A percentile compares a stretch with the other conserved stretches of the same genome.
Evolutionary conservation across 2,113 vertebrate species (phyloP).

Genomic region (Sakesphorus luctuosus): DNA sequence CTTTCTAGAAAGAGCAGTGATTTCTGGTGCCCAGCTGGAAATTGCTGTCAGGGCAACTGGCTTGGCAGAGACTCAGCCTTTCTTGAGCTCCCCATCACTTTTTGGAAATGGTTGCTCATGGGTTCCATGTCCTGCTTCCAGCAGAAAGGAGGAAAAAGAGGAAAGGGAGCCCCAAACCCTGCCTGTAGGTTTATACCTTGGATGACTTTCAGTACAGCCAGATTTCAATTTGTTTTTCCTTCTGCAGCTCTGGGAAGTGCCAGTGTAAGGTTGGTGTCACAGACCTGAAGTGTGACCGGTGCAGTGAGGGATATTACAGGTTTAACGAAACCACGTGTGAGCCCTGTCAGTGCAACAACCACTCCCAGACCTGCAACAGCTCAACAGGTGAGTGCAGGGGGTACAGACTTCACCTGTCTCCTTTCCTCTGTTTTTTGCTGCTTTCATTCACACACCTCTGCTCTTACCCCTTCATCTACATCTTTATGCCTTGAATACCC

Average conservation of each 20-base stretch:
- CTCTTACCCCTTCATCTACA: neutral
- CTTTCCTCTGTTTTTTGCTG: neutral
- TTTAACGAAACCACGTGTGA: constrained; percentile 55
- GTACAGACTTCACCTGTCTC: neutral
- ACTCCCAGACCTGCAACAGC: constrained; percentile 67
- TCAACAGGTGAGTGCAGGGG: constrained; percentile 69
- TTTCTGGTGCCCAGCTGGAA: neutral
- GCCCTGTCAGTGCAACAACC: constrained; percentile 75
- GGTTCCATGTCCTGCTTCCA: neutral
- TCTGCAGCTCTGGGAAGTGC: constrained; percentile 75
- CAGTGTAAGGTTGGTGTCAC: constrained; percentile 72
- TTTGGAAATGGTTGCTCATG: neutral
- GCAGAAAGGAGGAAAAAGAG: neutral
- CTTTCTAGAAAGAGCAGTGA: neutral
- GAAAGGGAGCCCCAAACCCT: neutral
- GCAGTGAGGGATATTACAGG: constrained; percentile 71
- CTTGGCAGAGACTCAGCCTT: neutral
- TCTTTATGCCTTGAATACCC: neutral
- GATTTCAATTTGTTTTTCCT: neutral
- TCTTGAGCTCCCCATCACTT: neutral
- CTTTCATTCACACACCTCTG: neutral
- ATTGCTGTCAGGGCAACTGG: neutral
- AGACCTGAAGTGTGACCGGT: constrained; percentile 64
- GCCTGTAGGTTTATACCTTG: neutral
- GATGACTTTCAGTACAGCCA: neutral